Percentiles rank a stretch among this genome's conserved stretches.
Evolutionary conservation across 2,797 vertebrate genomes (phyloP).

Genomic region (Tokudaia muenninki): DNA sequence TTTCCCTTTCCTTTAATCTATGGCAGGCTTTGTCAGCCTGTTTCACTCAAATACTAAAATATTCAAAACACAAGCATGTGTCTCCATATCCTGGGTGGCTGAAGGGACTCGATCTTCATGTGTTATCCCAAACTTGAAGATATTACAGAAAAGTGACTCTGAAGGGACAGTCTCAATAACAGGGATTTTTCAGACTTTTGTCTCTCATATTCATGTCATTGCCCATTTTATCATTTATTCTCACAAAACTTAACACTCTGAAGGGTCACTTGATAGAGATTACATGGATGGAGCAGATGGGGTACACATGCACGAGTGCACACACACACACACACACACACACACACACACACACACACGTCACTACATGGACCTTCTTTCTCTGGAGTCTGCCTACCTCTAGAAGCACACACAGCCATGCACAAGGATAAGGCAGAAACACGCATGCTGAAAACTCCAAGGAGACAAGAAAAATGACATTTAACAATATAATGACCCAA

Average conservation of each 20-base stretch:
- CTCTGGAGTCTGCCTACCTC: not conserved
- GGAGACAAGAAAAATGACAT: not conserved
- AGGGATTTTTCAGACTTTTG: not conserved
- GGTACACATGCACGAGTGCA: not conserved
- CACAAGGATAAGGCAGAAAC: not conserved
- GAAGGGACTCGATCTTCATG: not conserved
- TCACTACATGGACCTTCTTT: not conserved
- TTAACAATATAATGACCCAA: not conserved
- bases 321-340: not conserved
- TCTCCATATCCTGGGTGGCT: not conserved
- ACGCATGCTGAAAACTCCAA: not conserved
- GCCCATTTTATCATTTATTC: not conserved
- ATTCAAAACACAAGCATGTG: not conserved
- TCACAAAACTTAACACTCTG: not conserved
- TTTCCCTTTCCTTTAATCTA: not conserved
- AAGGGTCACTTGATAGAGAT: not conserved
- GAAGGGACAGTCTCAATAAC: not conserved
- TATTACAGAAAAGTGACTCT: not conserved
- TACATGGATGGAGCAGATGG: not conserved
- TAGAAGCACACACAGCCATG: not conserved
- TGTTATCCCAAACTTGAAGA: not conserved
- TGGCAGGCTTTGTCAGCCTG: not conserved
- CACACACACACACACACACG: not conserved
- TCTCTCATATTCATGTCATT: not conserved
- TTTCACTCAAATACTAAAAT: constrained; percentile 6